Evolutionary conservation across 2,797 vertebrate species (phyloP), one percentile per base, ranked within the genome.

Genomic region (Cercopithecus mitis): DNA sequence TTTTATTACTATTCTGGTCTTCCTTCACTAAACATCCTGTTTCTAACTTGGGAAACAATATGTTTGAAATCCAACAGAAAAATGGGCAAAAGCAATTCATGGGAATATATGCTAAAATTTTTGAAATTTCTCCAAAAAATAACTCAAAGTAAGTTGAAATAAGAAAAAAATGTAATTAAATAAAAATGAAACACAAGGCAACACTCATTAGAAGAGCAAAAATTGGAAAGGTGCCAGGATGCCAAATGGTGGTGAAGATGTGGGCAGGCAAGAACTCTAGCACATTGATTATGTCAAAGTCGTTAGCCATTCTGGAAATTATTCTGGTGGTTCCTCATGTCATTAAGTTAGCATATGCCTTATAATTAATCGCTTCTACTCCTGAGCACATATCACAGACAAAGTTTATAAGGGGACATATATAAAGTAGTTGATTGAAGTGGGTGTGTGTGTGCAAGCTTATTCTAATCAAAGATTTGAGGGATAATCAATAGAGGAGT

Each of bases 61-160:
- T 12, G 1, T 43, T 96, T 94, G 47, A 88, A 94, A 82, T 83
- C 12, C 33, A 88, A 86, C n/a, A 55, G 43, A 47, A 73, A 93
- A 90, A 80, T n/a, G 24, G 52, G 20, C 43, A 45, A 91, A 93
- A 57, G 4, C 55, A 67, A 77, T 52, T 25, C 36, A 79, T 5
- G 88, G 11, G 30, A 2, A 70, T 52, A 2, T 41, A 64, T 90
- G 15, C 22, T 79, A 57, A 88, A 87, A 86, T 75, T 86, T 20
- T 67, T 64, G 77, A 89, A 50, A 55, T 45, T 91, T 86, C 73
- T 73, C 61, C 41, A 25, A 95, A 85, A 27, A 95, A 77, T 81
- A 17, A 73, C 41, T 88, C 45, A 52, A 61, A 93, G 25, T 55
- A 96, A 92, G 7, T 52, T 77, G 86, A 94, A 96, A 81, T 82